Evolutionary conservation across 2,797 vertebrate species (phyloP).

Genomic region (Emys orbicularis): DNA sequence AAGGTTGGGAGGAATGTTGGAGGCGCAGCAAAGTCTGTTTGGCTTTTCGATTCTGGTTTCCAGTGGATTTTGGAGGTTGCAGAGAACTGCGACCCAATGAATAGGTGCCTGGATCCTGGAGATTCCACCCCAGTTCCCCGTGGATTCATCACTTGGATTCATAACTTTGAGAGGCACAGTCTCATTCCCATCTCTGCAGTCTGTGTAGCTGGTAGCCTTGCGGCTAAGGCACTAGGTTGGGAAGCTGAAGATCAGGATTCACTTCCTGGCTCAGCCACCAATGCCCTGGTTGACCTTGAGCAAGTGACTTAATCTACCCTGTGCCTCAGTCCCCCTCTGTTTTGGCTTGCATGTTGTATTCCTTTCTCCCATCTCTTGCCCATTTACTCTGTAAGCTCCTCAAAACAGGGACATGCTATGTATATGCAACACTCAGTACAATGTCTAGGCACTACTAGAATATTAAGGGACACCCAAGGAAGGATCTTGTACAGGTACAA

Average conservation of each 20-base stretch:
- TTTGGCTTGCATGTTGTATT: too few relatives aligned
- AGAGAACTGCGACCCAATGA: not conserved
- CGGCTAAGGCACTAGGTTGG: not conserved
- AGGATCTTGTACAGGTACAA: not conserved
- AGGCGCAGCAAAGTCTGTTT: accelerated
- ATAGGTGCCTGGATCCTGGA: not conserved
- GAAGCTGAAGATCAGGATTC: not conserved
- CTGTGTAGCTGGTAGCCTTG: not conserved
- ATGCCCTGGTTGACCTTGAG: too few relatives aligned
- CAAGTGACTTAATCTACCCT: too few relatives aligned
- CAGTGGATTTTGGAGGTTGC: not conserved
- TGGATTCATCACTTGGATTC: too few relatives aligned
- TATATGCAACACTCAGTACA: too few relatives aligned
- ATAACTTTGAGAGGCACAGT: not conserved
- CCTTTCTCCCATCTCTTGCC: too few relatives aligned
- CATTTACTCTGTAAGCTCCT: too few relatives aligned
- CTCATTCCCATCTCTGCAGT: not conserved
- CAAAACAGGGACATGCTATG: too few relatives aligned
- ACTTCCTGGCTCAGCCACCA: too few relatives aligned
- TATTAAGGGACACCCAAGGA: not conserved
- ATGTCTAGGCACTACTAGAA: too few relatives aligned
- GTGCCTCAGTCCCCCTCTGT: too few relatives aligned
- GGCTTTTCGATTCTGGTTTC: not conserved
- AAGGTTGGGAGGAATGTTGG: not conserved
- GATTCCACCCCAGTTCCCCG: not conserved